Percentiles rank a stretch among this genome's conserved stretches.
phyloP scores from a whole-genome alignment of 2,113 vertebrate species.

The Chrysochloris asiatica region DNA sequence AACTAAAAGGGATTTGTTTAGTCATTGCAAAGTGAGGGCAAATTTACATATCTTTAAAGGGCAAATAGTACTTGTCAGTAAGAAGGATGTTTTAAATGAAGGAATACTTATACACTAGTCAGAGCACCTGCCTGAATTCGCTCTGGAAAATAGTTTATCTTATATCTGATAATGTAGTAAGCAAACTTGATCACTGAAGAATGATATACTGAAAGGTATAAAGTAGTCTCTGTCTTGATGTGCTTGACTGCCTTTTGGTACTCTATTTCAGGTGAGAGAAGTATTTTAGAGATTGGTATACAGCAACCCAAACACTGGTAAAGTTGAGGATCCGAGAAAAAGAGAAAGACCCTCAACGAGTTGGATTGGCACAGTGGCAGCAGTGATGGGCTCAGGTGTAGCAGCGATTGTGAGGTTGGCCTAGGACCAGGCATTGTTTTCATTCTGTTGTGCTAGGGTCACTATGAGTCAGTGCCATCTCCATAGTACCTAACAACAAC shows the following conservation, averaged over 20 bases:
- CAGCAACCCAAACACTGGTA: too few relatives aligned
- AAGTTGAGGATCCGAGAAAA: too few relatives aligned
- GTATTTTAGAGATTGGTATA: neutral
- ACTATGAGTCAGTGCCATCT: too few relatives aligned
- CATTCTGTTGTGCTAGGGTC: too few relatives aligned
- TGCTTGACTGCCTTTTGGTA: neutral
- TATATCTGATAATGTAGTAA: neutral
- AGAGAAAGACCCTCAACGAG: too few relatives aligned
- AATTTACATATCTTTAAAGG: neutral
- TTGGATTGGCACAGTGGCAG: too few relatives aligned
- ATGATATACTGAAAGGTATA: too few relatives aligned
- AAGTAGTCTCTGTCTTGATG: neutral
- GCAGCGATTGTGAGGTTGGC: too few relatives aligned
- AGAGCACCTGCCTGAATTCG: neutral
- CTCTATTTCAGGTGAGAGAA: neutral
- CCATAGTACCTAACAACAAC: too few relatives aligned
- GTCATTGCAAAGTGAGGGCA: neutral
- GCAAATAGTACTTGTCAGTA: neutral
- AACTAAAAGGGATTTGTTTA: neutral
- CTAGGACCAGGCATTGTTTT: too few relatives aligned
- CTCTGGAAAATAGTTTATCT: constrained; percentile 1
- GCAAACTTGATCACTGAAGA: neutral
- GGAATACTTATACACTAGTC: neutral
- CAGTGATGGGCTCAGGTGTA: too few relatives aligned
- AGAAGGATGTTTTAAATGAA: neutral